Evolutionary conservation across 2,113 vertebrate genomes (phyloP), one percentile per base, ranked within the genome.

Genomic region (Romanogobio albipinnatus): DNA sequence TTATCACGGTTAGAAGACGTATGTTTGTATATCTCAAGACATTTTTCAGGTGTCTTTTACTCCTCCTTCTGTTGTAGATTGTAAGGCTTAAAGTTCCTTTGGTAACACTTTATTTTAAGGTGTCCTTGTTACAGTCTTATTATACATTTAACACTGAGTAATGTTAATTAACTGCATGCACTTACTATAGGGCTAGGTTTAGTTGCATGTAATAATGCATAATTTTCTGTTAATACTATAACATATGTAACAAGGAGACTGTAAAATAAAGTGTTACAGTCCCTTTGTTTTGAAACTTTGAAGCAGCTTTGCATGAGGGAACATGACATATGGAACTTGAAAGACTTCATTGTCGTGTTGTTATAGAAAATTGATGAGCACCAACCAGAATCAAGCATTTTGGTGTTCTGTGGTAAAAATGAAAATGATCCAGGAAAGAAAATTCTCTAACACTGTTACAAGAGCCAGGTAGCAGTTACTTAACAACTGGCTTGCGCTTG

Each of bases 401-500:
- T 71, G 10, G 19, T 43, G 19, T 71, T 71, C 39, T 71, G 68
- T 45, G 39, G 22, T 24, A 73, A 13, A 73, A 39, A 68, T 39
- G 8, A 19, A 68, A 9, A 15, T 7, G 0, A 7, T 39, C 64
- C 29, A 68, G 29, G 29, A 43, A 71, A 71, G 17, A 71, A 19
- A n/a, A n/a, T 71, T 45, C 68, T 2, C 22, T 3, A 47, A 47
- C 39, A 73, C 36, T 24, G 70, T 45, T 47, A 24, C 22, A 47
- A 47, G 22, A 73, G 10, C 43, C 70, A 47, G n/a, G 70, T 73
- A 73, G 70, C 47, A n/a, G 43, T 73, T 47, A 74, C 43, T 74
- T 49, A 74, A 74, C 71, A 74, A 26, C 43, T 74, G 43, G n/a
- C n/a, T 47, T 73, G 71, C 15, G n/a, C n/a, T 47, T 73, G 71